Conservation (phyloP, 2,888 invertebrate species). For the Pediacus dermestoides region DNA sequence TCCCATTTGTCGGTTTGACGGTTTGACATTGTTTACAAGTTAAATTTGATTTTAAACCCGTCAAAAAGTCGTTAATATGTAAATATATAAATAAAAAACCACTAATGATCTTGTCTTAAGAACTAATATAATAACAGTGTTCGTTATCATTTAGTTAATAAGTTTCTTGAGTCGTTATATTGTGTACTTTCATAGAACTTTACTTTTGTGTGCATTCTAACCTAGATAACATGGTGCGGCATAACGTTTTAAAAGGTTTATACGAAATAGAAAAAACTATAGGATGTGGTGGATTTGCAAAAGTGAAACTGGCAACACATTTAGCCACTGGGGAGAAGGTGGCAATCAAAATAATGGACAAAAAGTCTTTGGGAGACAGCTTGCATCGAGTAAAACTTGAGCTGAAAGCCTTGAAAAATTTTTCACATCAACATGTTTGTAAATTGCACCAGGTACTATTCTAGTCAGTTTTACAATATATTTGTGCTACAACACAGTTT, state of each 20-base stretch:
- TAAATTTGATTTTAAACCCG: too few relatives aligned
- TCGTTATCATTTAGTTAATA: too few relatives aligned
- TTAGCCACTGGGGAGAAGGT: conserved; percentile 75
- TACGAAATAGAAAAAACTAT: conserved; percentile 69
- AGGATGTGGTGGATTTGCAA: conserved; percentile 75
- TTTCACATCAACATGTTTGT: conserved; percentile 72
- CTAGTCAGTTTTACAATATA: too few relatives aligned
- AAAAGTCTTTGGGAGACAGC: conserved; percentile 67
- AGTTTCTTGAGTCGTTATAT: too few relatives aligned
- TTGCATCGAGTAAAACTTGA: conserved; percentile 68
- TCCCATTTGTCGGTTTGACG: too few relatives aligned
- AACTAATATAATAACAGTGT: too few relatives aligned
- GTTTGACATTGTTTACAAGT: too few relatives aligned
- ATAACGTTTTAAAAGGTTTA: conserved; percentile 57
- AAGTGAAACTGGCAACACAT: conserved; percentile 76
- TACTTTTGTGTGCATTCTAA: too few relatives aligned
- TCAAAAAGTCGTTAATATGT: too few relatives aligned
- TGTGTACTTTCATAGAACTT: too few relatives aligned
- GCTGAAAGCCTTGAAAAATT: conserved; percentile 66
- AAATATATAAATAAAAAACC: too few relatives aligned
- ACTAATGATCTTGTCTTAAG: too few relatives aligned
- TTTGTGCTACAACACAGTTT: conserved; percentile 6
- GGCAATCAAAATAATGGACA: conserved; percentile 81
- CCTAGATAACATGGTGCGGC: conserved; percentile 50
- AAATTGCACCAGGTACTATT: conserved; percentile 62